These are phyloP conservation scores for Ovibos moschatus DNA, from an alignment of 2,113 vertebrate species.

Conservation along the genomic window DNA sequence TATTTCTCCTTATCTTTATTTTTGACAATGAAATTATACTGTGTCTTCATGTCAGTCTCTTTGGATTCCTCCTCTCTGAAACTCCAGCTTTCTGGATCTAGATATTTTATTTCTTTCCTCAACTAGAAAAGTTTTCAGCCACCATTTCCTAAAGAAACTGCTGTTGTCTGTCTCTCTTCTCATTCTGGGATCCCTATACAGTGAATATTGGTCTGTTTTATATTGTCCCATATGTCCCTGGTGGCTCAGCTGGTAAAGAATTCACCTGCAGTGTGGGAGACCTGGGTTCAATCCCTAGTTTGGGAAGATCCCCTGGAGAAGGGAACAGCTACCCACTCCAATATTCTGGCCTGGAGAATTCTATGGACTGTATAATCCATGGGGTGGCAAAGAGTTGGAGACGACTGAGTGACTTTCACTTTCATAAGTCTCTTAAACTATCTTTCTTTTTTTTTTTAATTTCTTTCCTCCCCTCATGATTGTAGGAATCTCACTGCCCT, in stretches of 20 bases:
- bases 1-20: neutral
- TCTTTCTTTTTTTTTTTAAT: too few relatives aligned
- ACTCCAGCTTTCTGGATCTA: neutral
- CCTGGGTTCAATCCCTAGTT: neutral
- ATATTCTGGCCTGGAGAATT: neutral
- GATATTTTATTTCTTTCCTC: neutral
- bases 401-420: neutral
- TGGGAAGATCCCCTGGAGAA: neutral
- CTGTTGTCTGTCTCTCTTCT: neutral
- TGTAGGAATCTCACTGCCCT: neutral
- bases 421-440: neutral
- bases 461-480: neutral
- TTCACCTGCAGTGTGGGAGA: neutral
- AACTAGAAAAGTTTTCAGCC: neutral
- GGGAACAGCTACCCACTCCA: neutral
- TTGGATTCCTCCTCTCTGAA: neutral
- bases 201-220: neutral
- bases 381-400: neutral
- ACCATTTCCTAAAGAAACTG: neutral
- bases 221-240: neutral
- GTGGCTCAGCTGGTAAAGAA: neutral
- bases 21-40: neutral
- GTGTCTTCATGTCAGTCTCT: neutral
- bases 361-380: neutral
- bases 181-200: neutral